Conservation (phyloP, 2,797 vertebrate species). For the Diglossa cyanea region DNA sequence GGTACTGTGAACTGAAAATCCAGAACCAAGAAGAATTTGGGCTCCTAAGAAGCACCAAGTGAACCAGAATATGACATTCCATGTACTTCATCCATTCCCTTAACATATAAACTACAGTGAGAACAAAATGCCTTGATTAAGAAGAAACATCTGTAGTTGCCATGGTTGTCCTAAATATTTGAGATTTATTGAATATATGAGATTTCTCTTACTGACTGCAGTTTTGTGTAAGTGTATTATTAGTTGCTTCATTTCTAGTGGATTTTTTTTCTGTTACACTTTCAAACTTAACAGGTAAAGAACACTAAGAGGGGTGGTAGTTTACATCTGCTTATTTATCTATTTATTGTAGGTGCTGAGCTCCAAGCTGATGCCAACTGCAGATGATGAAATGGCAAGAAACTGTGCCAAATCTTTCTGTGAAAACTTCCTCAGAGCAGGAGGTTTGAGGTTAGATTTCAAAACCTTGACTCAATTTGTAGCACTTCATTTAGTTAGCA, state of each 20-base stretch:
- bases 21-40: neutral
- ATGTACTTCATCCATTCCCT: neutral
- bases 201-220: neutral
- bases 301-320: neutral
- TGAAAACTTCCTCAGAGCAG: constrained; percentile 98
- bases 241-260: neutral
- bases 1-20: neutral
- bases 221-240: neutral
- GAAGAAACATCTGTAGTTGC: neutral
- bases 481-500: neutral
- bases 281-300: neutral
- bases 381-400: constrained; percentile 99
- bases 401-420: constrained; percentile 98
- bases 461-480: neutral
- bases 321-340: neutral
- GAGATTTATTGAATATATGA: neutral
- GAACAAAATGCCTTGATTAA: neutral
- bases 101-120: neutral
- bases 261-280: neutral
- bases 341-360: constrained; percentile 86
- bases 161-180: neutral
- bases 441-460: constrained; percentile 89
- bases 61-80: neutral
- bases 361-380: constrained; percentile 98
- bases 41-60: neutral